Evolutionary conservation across 1,140 invertebrate species (phyloP).

Genomic region (Zaprionus vittiger): DNA sequence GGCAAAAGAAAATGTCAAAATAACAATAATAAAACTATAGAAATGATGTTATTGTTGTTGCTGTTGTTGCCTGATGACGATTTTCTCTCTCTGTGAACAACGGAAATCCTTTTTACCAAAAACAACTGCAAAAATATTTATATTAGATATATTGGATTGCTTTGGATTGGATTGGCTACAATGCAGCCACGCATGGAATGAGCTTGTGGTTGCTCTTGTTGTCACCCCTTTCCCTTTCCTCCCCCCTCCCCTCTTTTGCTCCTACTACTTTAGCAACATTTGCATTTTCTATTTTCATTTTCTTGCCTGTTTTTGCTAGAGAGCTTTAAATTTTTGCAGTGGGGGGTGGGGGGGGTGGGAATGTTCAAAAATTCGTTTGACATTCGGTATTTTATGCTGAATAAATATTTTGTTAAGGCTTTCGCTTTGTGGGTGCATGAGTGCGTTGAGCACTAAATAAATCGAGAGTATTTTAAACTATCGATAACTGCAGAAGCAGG

Average conservation of each 20-base stretch:
- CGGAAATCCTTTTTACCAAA: conserved; percentile 76
- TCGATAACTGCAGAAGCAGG: not conserved
- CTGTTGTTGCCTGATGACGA: conserved; percentile 9
- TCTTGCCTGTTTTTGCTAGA: conserved; percentile 32
- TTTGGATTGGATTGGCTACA: conserved; percentile 29
- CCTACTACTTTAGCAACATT: conserved; percentile 15
- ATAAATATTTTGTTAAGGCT: not conserved
- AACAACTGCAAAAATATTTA: conserved; percentile 82
- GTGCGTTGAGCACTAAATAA: not conserved
- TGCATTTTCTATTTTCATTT: conserved; percentile 46
- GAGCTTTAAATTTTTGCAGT: conserved; percentile 51
- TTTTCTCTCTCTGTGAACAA: conserved; percentile 42
- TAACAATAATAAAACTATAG: conserved; percentile 52
- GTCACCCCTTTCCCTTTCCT: not conserved
- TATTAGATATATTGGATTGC: conserved; percentile 80
- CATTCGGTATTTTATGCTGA: conserved; percentile 3
- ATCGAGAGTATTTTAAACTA: not conserved
- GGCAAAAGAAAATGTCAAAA: conserved; percentile 70
- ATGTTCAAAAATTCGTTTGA: not conserved
- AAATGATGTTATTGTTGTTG: conserved; percentile 40
- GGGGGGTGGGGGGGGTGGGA: no score
- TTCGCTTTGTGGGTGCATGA: not conserved
- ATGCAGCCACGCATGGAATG: not conserved
- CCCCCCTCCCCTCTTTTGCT: not conserved
- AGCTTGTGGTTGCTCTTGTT: not conserved